Evolutionary conservation across 2,888 invertebrate species (phyloP).

Genomic region (Callosobruchus maculatus): DNA sequence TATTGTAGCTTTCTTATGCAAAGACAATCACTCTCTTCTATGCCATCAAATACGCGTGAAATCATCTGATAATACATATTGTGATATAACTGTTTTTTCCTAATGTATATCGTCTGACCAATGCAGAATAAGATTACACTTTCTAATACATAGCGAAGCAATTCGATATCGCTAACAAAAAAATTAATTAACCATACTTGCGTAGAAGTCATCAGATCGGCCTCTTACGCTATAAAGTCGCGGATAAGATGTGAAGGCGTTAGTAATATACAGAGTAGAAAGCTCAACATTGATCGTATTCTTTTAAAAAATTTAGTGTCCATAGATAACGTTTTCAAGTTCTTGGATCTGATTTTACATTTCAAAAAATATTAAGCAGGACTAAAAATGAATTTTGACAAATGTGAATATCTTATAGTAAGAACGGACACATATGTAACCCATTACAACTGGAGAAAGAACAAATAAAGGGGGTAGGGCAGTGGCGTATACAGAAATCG

Average conservation of each 20-base stretch:
- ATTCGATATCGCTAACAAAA: not conserved
- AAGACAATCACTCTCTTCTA: not conserved
- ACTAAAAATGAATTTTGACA: too few species aligned
- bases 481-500: too few species aligned
- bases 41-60: not conserved
- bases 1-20: not conserved
- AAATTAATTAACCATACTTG: not conserved
- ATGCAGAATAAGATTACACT: not conserved
- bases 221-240: not conserved
- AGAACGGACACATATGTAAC: too few species aligned
- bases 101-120: not conserved
- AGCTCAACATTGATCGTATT: too few species aligned
- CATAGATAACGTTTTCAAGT: too few species aligned
- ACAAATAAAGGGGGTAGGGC: too few species aligned
- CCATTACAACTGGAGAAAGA: too few species aligned
- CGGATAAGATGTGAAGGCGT: not conserved
- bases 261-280: not conserved
- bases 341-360: too few species aligned
- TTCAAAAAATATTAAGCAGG: too few species aligned
- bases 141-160: not conserved
- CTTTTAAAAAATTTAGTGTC: too few species aligned
- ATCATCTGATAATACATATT: not conserved
- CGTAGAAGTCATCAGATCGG: not conserved
- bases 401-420: too few species aligned
- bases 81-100: not conserved